Evolutionary conservation across 2,797 vertebrate genomes (phyloP), one percentile per base, ranked within the genome.

Genomic region (Syncerus caffer): DNA sequence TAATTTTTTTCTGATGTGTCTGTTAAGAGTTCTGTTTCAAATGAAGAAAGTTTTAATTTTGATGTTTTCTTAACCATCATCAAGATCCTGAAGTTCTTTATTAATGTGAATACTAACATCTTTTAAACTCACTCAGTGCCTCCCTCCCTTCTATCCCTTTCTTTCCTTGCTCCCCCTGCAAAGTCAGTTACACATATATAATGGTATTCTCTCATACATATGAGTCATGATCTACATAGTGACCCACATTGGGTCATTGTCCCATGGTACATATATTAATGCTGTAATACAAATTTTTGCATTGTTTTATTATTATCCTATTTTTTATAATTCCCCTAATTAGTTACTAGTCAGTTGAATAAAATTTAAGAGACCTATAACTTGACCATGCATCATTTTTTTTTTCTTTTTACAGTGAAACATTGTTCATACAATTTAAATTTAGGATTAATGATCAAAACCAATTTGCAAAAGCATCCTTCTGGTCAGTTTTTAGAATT

Each of bases 1-100:
- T 89, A 98, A 98, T 98, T 98, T 98, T 98, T 98, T 80, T 51
- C 92, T 96, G 96, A 97, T 98, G 1, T 86, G 92, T 95, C 93
- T 98, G 97, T 93, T 97, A 96, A 95, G 98, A 97, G 95, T 97
- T 98, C 97, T 98, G 92, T 3, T 98, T 98, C 97, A 96, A 98
- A 98, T 98, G 96, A 97, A 98, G 95, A 93, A 87, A 93, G 67
- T 98, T 98, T 98, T 98, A 98, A 98, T 98, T 98, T 98, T 98
- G 97, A 97, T 80, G 25, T 97, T 98, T 98, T 90, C 96, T 97
- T 98, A 97, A 85, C 97, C 78, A 76, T 97, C 90, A 95, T 96
- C 95, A 90, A 98, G 97, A 97, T 80, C 83, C 64, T 4, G 89
- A 96, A 97, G 84, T 98, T 97, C 88, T 92, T 87, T 29, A 89